phyloP scores from a whole-genome alignment of 2,888 invertebrate species.

The Balanococcus diminutus region DNA sequence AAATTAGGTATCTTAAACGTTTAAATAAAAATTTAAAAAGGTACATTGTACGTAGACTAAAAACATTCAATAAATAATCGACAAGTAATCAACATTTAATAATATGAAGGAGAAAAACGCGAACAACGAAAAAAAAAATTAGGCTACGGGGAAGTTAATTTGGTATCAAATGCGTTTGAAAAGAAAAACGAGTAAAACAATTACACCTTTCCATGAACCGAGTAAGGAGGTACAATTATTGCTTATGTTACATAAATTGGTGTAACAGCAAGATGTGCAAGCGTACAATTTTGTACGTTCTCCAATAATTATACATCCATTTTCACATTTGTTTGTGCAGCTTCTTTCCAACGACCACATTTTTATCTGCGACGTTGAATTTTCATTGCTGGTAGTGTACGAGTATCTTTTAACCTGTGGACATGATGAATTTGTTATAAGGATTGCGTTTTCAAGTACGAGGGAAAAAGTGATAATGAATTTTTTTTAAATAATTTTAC shows the following conservation, averaged over 20 bases:
- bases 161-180: not conserved
- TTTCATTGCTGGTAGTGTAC: constrained; percentile 82
- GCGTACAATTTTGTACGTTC: constrained; percentile 86
- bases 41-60: not conserved
- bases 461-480: no score
- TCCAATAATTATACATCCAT: constrained; percentile 87
- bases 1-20: not conserved
- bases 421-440: not conserved
- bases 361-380: constrained; percentile 74
- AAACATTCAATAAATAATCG: not conserved
- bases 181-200: not conserved
- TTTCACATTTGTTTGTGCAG: constrained; percentile 82
- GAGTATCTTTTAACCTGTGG: constrained; percentile 81
- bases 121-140: constrained; percentile 26
- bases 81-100: not conserved
- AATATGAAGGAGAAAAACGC: not conserved
- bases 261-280: constrained; percentile 84
- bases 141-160: not conserved
- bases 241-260: constrained; percentile 78
- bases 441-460: no score
- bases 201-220: not conserved
- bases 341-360: constrained; percentile 85
- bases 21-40: not conserved
- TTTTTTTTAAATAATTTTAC: no score
- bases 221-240: constrained; percentile 61